Base-by-base conservation (phyloP, 2,113 vertebrate genomes). In the Marmota monax region DNA sequence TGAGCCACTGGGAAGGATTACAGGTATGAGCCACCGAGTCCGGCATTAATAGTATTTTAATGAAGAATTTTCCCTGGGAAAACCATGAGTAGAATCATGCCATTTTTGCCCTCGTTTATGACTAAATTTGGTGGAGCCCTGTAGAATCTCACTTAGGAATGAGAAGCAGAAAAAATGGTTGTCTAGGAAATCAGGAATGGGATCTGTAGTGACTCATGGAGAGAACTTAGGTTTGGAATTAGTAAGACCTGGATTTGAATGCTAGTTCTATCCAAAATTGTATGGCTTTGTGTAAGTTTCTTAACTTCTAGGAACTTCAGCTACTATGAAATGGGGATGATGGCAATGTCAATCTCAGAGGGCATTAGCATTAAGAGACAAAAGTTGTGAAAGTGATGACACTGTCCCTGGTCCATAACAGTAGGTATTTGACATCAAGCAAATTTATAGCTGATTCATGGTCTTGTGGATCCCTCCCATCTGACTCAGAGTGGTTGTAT, bases 151-250 rank as follows among this genome's bases (percentile, higher is more conserved):
- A 86, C 10, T 61, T 85, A 74, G 42, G 69, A 73, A 86, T 88
- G 48, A 78, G 20, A 93, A 89, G 25, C 69, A 78, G 13, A 92
- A 69, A 42, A 56, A 84, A 45, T 27, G 32, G 25, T n/a, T 89
- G 51, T 92, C 80, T 8, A 70, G 37, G 88, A 97, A 97, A 94
- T 90, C 65, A 90, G 13, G 58, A 94, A 70, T 78, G 29, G 48
- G 42, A 87, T 23, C 80, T 39, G 12, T 76, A 51, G 72, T 90
- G 48, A 22, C 67, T 2, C 48, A 69, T 45, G 77, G 79, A 58
- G 73, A 83, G 29, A 88, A 27, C 17, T 91, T 91, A 84, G 67
- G 12, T 65, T 79, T 95, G 32, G 32, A 84, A 84, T 92, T 79
- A 84, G 29, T 79, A 88, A 91, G 5, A 37, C 73, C 29, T 96